A percentile compares a stretch with the other conserved stretches of the same genome.
Evolutionary conservation across 1,140 invertebrate species (phyloP).

Genomic region (Sinella curviseta): DNA sequence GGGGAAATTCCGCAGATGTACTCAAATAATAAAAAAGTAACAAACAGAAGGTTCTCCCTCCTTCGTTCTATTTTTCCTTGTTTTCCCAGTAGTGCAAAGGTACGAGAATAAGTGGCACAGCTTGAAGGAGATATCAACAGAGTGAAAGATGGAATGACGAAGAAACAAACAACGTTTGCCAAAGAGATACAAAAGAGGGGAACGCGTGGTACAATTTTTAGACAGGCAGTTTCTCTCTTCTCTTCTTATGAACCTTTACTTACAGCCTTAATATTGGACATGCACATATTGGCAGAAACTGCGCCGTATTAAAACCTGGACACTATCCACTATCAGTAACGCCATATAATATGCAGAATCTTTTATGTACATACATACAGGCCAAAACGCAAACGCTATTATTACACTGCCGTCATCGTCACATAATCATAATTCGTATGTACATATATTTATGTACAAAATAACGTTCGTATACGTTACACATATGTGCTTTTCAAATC

Average conservation of each 20-base stretch:
- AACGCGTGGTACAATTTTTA: neutral
- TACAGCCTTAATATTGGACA: too few species aligned
- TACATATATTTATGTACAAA: neutral
- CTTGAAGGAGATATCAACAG: neutral
- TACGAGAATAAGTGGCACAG: neutral
- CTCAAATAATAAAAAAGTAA: too few species aligned
- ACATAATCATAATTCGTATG: neutral
- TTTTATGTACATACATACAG: too few species aligned
- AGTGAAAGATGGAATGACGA: constrained; percentile 15
- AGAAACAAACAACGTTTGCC: neutral
- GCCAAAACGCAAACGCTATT: too few species aligned
- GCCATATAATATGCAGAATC: too few species aligned
- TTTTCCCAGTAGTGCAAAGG: neutral
- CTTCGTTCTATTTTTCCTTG: neutral
- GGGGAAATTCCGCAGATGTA: constrained; percentile 9
- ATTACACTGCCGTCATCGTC: too few species aligned
- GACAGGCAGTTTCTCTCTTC: too few species aligned
- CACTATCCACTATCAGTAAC: too few species aligned
- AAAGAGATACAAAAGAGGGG: constrained; percentile 3
- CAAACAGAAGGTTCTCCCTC: neutral
- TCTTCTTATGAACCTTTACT: too few species aligned
- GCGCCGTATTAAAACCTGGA: neutral
- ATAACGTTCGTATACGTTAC: neutral
- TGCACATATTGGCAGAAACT: neutral
- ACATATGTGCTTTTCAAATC: too few species aligned